Conservation (phyloP, 35 echinoderm and acorn worm species). For the Ophiothrix spiculata region DNA sequence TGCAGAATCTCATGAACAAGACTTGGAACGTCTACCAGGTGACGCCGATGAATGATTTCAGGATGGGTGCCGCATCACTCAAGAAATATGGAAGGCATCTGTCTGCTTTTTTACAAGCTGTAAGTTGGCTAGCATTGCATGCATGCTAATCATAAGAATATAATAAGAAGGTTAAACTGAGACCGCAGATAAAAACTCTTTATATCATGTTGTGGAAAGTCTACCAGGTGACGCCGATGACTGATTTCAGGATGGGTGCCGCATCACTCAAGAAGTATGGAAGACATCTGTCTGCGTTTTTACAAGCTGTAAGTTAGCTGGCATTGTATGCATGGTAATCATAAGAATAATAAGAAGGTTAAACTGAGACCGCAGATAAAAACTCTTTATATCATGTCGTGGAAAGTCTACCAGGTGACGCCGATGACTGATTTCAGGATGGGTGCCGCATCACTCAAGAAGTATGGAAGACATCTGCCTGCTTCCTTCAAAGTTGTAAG, state of each 20-base stretch:
- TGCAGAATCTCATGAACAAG: constrained; percentile 51
- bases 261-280: constrained; percentile 52
- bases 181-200: not conserved
- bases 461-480: constrained; percentile 24
- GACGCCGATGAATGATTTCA: constrained; percentile 61
- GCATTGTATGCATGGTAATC: not conserved
- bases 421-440: constrained; percentile 56
- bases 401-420: constrained; percentile 74
- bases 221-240: constrained; percentile 70
- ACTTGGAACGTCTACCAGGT: constrained; percentile 80
- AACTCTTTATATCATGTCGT: not conserved
- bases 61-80: constrained; percentile 36
- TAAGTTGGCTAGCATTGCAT: constrained; percentile 20
- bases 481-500: not conserved
- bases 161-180: not conserved
- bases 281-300: not conserved
- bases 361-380: not conserved
- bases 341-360: not conserved
- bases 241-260: constrained; percentile 43
- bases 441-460: constrained; percentile 40
- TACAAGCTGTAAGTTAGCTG: not conserved
- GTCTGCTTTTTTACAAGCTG: constrained; percentile 63
- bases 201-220: constrained; percentile 38
- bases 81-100: constrained; percentile 60
- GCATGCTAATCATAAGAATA: not conserved